These are phyloP conservation scores for Bambusicola thoracicus DNA, from an alignment of 2,113 vertebrate species.

Conservation along the genomic window DNA sequence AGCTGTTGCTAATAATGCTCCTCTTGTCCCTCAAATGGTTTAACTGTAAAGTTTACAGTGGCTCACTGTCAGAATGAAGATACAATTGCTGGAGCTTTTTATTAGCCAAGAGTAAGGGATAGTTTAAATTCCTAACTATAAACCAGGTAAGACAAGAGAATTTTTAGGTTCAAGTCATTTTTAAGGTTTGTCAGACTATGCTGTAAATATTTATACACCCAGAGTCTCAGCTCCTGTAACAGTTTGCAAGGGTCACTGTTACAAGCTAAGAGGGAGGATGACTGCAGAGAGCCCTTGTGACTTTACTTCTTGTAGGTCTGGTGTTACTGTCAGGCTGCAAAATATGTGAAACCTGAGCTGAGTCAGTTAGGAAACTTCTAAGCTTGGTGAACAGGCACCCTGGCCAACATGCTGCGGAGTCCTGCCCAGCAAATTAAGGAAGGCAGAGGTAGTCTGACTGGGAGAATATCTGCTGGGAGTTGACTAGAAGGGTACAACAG, in stretches of 20 bases:
- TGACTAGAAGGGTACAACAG: accelerated
- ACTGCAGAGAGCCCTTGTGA: neutral
- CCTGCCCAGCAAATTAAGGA: neutral
- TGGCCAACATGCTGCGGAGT: neutral
- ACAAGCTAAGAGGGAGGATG: neutral
- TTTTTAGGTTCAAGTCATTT: neutral
- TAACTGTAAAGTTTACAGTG: neutral
- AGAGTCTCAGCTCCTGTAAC: neutral
- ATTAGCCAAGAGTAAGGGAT: neutral
- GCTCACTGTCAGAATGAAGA: neutral
- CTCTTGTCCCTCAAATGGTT: neutral
- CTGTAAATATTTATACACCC: neutral
- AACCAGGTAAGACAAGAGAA: neutral
- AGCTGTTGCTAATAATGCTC: neutral
- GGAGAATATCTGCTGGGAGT: neutral
- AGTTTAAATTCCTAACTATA: neutral
- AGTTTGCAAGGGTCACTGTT: neutral
- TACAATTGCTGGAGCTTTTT: neutral
- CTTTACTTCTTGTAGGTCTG: neutral
- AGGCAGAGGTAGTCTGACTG: neutral
- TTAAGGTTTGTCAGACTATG: neutral
- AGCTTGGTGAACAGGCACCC: neutral
- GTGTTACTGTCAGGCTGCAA: neutral
- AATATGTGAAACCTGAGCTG: neutral
- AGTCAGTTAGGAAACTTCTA: neutral